These are phyloP conservation scores for Myrmecobius fasciatus DNA, from an alignment of 2,113 vertebrate genomes.

Conservation along the genomic window DNA sequence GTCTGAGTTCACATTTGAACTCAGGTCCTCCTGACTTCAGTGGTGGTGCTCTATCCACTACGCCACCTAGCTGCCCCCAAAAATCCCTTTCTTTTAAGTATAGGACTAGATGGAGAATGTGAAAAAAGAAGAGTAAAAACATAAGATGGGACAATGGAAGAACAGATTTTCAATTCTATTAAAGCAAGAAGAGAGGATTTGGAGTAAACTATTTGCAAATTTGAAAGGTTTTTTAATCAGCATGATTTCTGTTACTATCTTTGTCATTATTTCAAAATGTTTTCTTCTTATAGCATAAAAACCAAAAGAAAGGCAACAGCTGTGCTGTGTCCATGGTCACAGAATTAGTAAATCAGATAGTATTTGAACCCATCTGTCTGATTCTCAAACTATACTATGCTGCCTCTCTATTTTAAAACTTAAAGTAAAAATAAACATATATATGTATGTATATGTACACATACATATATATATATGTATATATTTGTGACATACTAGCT, in stretches of 20 bases:
- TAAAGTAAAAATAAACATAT: not conserved
- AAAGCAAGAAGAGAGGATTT: not conserved
- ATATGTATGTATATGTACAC: too few relatives aligned
- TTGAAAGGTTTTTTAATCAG: not conserved
- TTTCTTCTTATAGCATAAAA: not conserved
- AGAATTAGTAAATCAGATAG: not conserved
- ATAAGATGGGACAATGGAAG: not conserved
- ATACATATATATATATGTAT: too few relatives aligned
- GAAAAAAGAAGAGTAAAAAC: conserved; percentile 30
- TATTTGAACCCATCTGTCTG: not conserved
- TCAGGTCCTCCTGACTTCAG: too few relatives aligned
- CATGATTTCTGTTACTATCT: not conserved
- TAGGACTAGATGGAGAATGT: conserved; percentile 10
- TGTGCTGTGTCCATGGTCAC: not conserved
- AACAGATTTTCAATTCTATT: conserved; percentile 57
- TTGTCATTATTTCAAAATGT: not conserved
- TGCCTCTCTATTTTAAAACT: not conserved
- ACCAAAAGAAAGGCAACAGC: not conserved
- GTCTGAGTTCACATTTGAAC: too few relatives aligned
- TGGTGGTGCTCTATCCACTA: too few relatives aligned
- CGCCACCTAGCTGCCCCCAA: too few relatives aligned
- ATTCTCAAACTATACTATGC: not conserved
- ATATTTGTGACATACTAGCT: too few relatives aligned
- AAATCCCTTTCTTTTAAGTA: not conserved
- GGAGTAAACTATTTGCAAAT: not conserved